phyloP scores from a whole-genome alignment of 1,140 invertebrate species.

The Cydia pomonella region DNA sequence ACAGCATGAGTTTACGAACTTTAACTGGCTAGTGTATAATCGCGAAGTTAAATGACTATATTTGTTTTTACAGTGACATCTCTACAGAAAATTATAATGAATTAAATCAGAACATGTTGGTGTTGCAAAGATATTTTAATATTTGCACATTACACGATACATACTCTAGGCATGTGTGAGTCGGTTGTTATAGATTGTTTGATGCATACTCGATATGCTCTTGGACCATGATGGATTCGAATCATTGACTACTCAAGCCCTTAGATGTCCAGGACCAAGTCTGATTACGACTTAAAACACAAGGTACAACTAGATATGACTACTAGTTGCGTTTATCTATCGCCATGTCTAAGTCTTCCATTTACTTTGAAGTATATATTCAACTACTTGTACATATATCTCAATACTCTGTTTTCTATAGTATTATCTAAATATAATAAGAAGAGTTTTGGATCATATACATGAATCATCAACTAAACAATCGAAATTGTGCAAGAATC shows the following conservation, averaged over 20 bases:
- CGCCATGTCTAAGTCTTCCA: constrained; percentile 27
- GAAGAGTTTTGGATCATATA: constrained; percentile 8
- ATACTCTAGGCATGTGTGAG: constrained; percentile 72
- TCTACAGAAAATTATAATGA: constrained; percentile 77
- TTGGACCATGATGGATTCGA: constrained; percentile 18
- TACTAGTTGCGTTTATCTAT: constrained; percentile 12
- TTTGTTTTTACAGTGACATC: constrained; percentile 79
- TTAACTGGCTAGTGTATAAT: constrained; percentile 42
- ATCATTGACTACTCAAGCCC: background rate
- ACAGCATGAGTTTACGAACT: constrained; percentile 47
- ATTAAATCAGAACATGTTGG: constrained; percentile 69
- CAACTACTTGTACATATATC: background rate
- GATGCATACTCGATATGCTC: constrained; percentile 35
- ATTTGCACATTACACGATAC: constrained; percentile 69
- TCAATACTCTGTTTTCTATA: background rate
- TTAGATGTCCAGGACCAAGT: background rate
- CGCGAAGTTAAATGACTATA: constrained; percentile 72
- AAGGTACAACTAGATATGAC: constrained; percentile 21
- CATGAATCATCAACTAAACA: background rate
- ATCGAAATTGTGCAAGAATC: background rate
- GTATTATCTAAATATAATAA: background rate
- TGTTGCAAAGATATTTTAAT: constrained; percentile 75
- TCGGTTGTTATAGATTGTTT: constrained; percentile 46
- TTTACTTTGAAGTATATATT: constrained; percentile 9
- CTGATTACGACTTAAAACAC: background rate